Evolutionary conservation across 1,140 invertebrate genomes (phyloP), one percentile per base, ranked within the genome.

Genomic region (Zaprionus kolodkinae): DNA sequence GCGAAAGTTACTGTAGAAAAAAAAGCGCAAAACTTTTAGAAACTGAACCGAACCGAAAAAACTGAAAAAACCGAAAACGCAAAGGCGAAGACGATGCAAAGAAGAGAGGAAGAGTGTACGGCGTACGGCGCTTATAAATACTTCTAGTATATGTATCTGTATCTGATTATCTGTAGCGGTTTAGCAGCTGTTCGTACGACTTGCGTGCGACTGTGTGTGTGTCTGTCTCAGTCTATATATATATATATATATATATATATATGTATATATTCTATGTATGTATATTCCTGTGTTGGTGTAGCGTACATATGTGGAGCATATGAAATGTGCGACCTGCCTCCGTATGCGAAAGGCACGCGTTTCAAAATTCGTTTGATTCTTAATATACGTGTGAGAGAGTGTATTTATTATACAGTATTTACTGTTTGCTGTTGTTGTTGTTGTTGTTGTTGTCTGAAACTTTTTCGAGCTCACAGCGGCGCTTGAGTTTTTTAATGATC

Each of bases 101-200:
- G n/a, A 45, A 7, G 6, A 43, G 40, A 45, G 40, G 40, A 45
- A 45, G 40, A 45, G 40, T 15, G 40, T 45, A 15, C 45, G 45
- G 17, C 45, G 45, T 50, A 60, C 78, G 62, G 59, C 30, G 71
- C 75, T 79, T 87, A 87, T 87, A 86, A 83, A 86, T 87, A 83
- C 79, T 88, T 84, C 76, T 87, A 78, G 70, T 72, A 79, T 84
- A 86, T 86, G 66, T 86, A 86, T 87, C 84, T 84, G 83, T 88
- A 87, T 87, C 80, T 87, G 84, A 87, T 88, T 87, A 80, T 87
- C 78, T 86, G 86, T 87, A 88, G 68, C 74, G 50, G 62, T 72
- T 70, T 75, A 75, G 72, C 72, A 75, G 72, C 72, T 76, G 74
- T 72, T 72, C 27, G 70, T 63, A 52, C 62, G 59, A 72, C 21